Percentiles rank a stretch among this genome's conserved stretches.
Conservation (phyloP, 2,113 vertebrate species). For the Tenrec ecaudatus region DNA sequence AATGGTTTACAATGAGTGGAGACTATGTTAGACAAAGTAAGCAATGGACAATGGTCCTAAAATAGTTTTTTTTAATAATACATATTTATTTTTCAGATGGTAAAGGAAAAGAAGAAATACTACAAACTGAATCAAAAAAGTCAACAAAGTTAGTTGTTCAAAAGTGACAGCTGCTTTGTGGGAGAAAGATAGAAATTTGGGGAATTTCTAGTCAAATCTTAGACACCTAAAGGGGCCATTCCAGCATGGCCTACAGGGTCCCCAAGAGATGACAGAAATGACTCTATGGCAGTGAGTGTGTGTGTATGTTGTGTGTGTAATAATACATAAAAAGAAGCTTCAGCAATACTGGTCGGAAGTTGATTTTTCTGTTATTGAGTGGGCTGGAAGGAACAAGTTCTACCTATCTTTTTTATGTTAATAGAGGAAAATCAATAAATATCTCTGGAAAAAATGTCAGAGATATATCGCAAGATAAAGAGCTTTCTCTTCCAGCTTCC, state of each 20-base stretch:
- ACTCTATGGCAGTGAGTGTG: background rate
- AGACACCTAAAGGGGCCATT: no score
- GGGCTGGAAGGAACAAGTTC: background rate
- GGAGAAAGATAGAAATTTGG: no score
- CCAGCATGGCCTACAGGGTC: no score
- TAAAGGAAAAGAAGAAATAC: constrained; percentile 25
- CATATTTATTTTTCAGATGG: background rate
- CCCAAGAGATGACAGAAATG: no score
- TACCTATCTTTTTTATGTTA: background rate
- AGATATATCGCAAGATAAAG: background rate
- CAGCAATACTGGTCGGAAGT: background rate
- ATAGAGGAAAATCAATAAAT: background rate
- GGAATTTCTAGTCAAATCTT: no score
- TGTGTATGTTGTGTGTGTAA: no score
- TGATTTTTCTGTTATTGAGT: background rate
- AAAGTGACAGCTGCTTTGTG: no score
- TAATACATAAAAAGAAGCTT: constrained; percentile 21
- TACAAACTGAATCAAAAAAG: background rate
- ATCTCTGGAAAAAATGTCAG: background rate
- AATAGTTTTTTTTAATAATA: background rate
- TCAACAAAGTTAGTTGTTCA: background rate
- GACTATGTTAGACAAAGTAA: background rate
- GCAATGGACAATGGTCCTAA: background rate
- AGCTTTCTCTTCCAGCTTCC: background rate
- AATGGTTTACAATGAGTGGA: constrained; percentile 23